Evolutionary conservation across 2,113 vertebrate species (phyloP).

Genomic region (Jacana jacana): DNA sequence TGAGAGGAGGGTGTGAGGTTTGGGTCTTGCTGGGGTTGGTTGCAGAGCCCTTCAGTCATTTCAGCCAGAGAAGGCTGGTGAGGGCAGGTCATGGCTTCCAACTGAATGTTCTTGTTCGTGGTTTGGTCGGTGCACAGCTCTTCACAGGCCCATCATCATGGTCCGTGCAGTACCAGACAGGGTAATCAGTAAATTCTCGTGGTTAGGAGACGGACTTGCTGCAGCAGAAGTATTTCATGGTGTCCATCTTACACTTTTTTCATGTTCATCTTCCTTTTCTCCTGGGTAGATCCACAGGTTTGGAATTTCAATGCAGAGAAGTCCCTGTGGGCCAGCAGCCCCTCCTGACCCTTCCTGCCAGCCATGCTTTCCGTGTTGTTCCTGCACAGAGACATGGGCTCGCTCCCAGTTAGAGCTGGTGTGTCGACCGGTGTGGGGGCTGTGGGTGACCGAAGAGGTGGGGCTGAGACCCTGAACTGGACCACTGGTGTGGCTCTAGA

Average conservation of each 20-base stretch:
- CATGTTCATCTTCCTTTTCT: not conserved
- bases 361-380: rapidly evolving
- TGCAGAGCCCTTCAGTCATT: not conserved
- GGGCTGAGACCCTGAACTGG: not conserved
- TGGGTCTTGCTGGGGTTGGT: not conserved
- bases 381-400: rapidly evolving
- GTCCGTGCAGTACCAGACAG: not conserved
- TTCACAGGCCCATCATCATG: not conserved
- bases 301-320: not conserved
- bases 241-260: not conserved
- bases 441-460: rapidly evolving
- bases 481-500: rapidly evolving
- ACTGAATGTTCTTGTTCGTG: too few relatives aligned
- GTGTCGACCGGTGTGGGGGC: not conserved
- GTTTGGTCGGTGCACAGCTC: not conserved
- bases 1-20: not conserved
- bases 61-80: not conserved
- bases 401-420: not conserved
- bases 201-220: not conserved
- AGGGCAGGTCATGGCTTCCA: not conserved
- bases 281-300: not conserved
- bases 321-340: not conserved
- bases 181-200: not conserved
- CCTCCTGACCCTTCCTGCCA: not conserved
- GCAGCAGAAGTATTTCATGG: not conserved